Conservation (phyloP, 2,113 vertebrate species). For the Tapirus terrestris region DNA sequence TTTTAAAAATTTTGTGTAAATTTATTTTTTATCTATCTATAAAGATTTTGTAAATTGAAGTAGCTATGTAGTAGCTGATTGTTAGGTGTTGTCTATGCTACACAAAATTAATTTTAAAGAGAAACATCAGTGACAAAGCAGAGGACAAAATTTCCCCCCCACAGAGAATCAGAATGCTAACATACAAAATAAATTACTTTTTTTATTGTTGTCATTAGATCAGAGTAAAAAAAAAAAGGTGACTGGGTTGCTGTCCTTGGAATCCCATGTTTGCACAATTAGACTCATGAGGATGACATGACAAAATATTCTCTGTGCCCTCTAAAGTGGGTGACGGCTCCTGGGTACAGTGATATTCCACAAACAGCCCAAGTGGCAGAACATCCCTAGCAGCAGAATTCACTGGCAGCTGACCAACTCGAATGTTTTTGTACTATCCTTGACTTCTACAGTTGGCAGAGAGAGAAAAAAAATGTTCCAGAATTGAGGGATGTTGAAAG, state of each 20-base stretch:
- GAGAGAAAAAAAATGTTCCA: background rate
- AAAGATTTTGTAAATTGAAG: background rate
- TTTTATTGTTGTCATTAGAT: background rate
- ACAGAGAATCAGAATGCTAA: background rate
- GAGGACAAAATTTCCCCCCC: background rate
- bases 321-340: background rate
- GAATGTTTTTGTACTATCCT: slow-evolving; percentile 47
- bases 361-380: background rate
- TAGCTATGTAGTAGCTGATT: background rate
- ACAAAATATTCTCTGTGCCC: slow-evolving; percentile 24
- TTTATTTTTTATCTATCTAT: background rate
- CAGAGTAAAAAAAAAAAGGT: background rate
- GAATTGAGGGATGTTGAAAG: slow-evolving; percentile 30
- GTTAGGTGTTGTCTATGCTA: background rate
- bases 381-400: background rate
- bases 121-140: background rate
- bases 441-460: slow-evolving; percentile 45
- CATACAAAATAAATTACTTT: background rate
- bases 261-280: background rate
- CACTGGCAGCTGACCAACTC: background rate
- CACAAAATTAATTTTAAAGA: slow-evolving; percentile 35
- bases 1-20: background rate
- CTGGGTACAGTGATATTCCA: background rate
- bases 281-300: background rate
- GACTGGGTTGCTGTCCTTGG: background rate